Conservation (phyloP, 2,888 invertebrate genomes). For the Bhutanitis thaidina region DNA sequence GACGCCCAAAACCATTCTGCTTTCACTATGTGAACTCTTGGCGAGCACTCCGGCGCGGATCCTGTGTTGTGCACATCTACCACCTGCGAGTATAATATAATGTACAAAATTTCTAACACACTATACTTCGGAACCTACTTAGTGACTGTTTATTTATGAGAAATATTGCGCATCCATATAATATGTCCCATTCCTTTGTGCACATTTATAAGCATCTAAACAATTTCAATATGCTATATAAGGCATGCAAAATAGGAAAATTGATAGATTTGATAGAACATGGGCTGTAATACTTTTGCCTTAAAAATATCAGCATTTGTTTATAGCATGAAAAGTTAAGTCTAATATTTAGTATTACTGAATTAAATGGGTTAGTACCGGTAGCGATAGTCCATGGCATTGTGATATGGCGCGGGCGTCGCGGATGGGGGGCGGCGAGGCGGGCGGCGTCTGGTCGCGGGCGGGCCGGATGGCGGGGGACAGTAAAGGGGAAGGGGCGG, state of each 20-base stretch:
- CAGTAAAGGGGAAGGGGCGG: constrained; percentile 22
- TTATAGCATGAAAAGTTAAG: constrained; percentile 53
- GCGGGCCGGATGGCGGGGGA: constrained; percentile 39
- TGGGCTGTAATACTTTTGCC: constrained; percentile 14
- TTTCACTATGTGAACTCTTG: constrained; percentile 88
- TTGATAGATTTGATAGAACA: constrained; percentile 3
- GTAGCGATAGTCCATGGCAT: constrained; percentile 78
- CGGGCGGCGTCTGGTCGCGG: constrained; percentile 60
- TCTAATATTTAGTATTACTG: constrained; percentile 68
- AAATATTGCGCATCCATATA: constrained; percentile 7
- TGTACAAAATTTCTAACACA: constrained; percentile 21
- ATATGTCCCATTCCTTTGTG: constrained; percentile 15
- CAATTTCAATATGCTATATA: constrained; percentile 5
- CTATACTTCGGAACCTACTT: neutral
- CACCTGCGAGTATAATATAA: constrained; percentile 84
- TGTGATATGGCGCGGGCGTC: constrained; percentile 73
- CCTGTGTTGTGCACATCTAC: constrained; percentile 89
- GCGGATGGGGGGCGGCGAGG: constrained; percentile 64
- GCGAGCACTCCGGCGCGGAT: constrained; percentile 85
- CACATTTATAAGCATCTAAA: constrained; percentile 17
- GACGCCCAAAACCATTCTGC: constrained; percentile 99
- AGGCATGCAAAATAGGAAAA: constrained; percentile 19
- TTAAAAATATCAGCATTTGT: constrained; percentile 27
- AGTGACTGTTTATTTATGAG: too few relatives aligned
- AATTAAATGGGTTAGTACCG: constrained; percentile 81